Conservation (phyloP, 2,797 vertebrate genomes). For the Crenuchus spilurus region DNA sequence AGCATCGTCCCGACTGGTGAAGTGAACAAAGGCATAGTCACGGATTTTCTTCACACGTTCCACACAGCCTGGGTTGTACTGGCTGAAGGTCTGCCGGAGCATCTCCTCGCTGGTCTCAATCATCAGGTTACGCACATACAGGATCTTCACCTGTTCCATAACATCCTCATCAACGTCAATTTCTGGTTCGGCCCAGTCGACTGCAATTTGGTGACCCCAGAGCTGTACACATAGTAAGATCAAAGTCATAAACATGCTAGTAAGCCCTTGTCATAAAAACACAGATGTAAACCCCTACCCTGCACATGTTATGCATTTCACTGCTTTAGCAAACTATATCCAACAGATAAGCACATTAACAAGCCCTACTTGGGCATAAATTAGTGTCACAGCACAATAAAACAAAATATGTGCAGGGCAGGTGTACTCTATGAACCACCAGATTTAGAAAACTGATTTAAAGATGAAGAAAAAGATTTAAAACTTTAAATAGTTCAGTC, state of each 20-base stretch:
- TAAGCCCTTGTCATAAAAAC: no score
- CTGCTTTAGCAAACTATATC: not conserved
- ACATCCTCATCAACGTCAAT: conserved; percentile 98
- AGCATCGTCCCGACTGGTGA: conserved; percentile 91
- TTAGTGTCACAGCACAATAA: no score
- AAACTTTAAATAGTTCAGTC: no score
- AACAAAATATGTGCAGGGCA: not conserved
- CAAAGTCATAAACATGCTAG: not conserved
- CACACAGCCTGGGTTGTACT: conserved; percentile 95
- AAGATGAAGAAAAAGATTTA: no score
- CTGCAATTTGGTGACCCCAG: conserved; percentile 98
- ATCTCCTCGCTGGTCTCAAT: conserved; percentile 97
- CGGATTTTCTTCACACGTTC: conserved; percentile 98
- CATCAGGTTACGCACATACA: conserved; percentile 98
- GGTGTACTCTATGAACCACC: no score
- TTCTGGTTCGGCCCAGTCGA: conserved; percentile 98
- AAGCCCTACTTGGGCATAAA: no score
- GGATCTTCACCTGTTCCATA: conserved; percentile 99
- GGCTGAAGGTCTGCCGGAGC: conserved; percentile 90
- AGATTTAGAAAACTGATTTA: no score
- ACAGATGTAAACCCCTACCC: no score
- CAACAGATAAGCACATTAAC: not conserved
- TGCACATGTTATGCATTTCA: no score
- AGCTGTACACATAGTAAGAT: conserved; percentile 72
- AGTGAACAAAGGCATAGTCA: conserved; percentile 98